Percentiles rank a stretch among this genome's conserved stretches.
These are phyloP conservation scores for Nemurella pictetii DNA, from an alignment of 2,888 invertebrate species.

Conservation along the genomic window DNA sequence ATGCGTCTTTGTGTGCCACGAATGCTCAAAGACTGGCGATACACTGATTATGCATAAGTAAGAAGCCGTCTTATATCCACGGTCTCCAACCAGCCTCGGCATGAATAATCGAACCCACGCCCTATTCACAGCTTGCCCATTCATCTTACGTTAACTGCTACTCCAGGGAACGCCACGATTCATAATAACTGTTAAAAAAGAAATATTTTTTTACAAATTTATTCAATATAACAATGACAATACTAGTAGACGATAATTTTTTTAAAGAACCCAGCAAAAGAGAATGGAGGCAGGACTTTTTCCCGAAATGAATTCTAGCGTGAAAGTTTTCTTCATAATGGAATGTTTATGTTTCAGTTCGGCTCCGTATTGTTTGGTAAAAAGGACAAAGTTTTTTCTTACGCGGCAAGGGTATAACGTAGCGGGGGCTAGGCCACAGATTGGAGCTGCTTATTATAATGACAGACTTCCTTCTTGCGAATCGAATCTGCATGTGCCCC, in stretches of 20 bases:
- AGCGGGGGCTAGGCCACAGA: background rate
- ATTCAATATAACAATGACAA: background rate
- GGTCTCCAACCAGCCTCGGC: too few species aligned
- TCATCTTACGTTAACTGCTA: background rate
- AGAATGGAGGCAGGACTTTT: background rate
- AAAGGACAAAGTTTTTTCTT: background rate
- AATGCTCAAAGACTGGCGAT: background rate
- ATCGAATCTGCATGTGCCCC: background rate
- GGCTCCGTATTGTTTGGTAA: background rate
- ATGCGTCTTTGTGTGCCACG: background rate
- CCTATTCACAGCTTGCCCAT: background rate
- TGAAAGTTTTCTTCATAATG: background rate
- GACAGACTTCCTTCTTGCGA: background rate
- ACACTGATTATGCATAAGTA: constrained; percentile 20
- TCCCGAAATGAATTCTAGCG: background rate
- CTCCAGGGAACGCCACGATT: background rate
- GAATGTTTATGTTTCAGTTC: background rate
- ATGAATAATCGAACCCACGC: constrained; percentile 19
- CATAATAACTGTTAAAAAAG: background rate
- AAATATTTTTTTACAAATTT: background rate
- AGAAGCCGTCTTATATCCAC: background rate
- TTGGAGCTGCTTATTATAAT: background rate
- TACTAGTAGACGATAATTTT: background rate
- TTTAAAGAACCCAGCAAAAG: background rate
- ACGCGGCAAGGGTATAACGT: background rate